A percentile compares a stretch with the other conserved stretches of the same genome.
Conservation (phyloP, 2,888 invertebrate species). For the Lampropteryx suffumata region DNA sequence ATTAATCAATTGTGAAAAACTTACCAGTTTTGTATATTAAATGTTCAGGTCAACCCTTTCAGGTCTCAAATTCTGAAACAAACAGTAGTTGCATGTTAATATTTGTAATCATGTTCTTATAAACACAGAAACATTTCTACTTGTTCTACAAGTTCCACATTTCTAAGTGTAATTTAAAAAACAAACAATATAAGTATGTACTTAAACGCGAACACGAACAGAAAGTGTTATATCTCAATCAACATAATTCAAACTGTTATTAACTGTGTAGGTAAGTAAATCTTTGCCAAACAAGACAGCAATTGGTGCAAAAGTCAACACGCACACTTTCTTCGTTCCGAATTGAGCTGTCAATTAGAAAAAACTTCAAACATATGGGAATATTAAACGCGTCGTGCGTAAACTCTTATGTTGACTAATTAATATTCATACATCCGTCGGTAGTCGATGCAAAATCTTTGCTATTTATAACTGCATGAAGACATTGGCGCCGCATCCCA, state of each 20-base stretch:
- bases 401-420: constrained; percentile 36
- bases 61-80: constrained; percentile 52
- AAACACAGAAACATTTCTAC: too few relatives aligned
- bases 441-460: constrained; percentile 25
- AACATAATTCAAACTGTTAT: constrained; percentile 25
- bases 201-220: constrained; percentile 18
- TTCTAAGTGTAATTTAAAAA: neutral
- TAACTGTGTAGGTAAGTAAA: neutral
- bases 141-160: too few relatives aligned
- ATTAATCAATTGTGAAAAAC: constrained; percentile 10
- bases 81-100: constrained; percentile 29
- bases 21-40: constrained; percentile 41
- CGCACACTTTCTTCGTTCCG: constrained; percentile 58
- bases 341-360: constrained; percentile 46
- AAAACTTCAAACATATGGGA: constrained; percentile 33
- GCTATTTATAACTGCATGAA: constrained; percentile 27
- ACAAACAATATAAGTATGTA: constrained; percentile 12
- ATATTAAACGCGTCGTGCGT: constrained; percentile 41
- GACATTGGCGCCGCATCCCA: constrained; percentile 20
- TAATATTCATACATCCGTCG: constrained; percentile 34
- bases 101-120: neutral
- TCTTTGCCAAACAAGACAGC: constrained; percentile 26
- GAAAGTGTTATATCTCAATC: constrained; percentile 30
- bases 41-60: constrained; percentile 33
- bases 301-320: constrained; percentile 42